A percentile compares a stretch with the other conserved stretches of the same genome.
These are phyloP conservation scores for Melanostigma gelatinosum DNA, from an alignment of 2,113 vertebrate species.

Conservation along the genomic window DNA sequence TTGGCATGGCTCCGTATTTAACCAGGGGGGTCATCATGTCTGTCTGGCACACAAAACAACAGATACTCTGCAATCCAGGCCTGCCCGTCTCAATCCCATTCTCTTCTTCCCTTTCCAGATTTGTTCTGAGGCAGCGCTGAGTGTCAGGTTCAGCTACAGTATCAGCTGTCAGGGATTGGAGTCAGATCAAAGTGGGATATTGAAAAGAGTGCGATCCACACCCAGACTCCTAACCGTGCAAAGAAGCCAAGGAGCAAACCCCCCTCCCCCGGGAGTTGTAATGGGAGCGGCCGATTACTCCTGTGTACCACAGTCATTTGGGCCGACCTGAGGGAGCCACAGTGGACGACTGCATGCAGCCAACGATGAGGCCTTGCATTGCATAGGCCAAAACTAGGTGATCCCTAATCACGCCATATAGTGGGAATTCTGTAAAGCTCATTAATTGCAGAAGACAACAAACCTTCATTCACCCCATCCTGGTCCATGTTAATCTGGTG, in stretches of 20 bases:
- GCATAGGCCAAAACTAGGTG: neutral
- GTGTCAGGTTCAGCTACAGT: slow-evolving; percentile 74
- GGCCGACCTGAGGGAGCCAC: slow-evolving; percentile 37
- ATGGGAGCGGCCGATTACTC: slow-evolving; percentile 71
- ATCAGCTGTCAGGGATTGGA: slow-evolving; percentile 77
- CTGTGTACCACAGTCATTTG: slow-evolving; percentile 56
- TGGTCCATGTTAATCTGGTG: slow-evolving; percentile 20
- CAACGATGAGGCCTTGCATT: neutral
- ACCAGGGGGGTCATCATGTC: slow-evolving; percentile 56
- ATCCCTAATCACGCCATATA: neutral
- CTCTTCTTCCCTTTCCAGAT: slow-evolving; percentile 64
- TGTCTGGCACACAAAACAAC: slow-evolving; percentile 68
- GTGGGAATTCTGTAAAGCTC: neutral
- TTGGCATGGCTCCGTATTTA: slow-evolving; percentile 27
- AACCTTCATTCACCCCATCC: slow-evolving; percentile 14
- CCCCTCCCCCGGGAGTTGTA: slow-evolving; percentile 70
- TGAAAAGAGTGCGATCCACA: slow-evolving; percentile 79
- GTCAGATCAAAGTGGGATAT: slow-evolving; percentile 78
- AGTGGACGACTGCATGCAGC: slow-evolving; percentile 25
- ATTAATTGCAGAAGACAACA: slow-evolving; percentile 17
- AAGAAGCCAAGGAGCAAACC: slow-evolving; percentile 66
- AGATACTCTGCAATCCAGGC: slow-evolving; percentile 60
- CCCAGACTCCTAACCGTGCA: slow-evolving; percentile 70
- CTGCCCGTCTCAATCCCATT: slow-evolving; percentile 54
- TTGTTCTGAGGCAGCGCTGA: slow-evolving; percentile 57